Base-by-base conservation (phyloP, 37 sponge, comb jelly and placozoan genomes). In the Cladorhizidae sp. region DNA sequence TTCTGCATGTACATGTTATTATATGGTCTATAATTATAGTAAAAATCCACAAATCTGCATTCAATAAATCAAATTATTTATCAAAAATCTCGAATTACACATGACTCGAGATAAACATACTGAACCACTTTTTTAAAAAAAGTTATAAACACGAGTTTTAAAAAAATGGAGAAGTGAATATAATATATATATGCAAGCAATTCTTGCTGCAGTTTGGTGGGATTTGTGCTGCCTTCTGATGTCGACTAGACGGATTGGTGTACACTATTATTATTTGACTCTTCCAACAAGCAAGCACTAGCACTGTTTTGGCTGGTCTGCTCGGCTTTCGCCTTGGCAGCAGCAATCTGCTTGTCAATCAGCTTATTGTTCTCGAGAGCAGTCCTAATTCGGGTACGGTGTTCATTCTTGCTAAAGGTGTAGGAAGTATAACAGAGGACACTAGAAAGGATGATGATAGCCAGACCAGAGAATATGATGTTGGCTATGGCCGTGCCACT, bases 331-430 rank as follows among this genome's bases (percentile, higher is more conserved):
- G 31, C 74, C 25, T 25, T 40, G 12, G 67, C 54, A 32, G 65
- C 75, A 22, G 68, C 74, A 8, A 87, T 40, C 52, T 81, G 77
- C 43, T 70, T 36, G 29, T 80, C 77, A 28, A 81, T 80, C 40
- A 64, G 64, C 50, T 42, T 87, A 70, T 87, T 81, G 21, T 82
- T 62, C 29, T 64, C 82, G 23, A 78, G 57, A 1, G 87, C 87
- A 35, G 32, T 73, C 42, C 64, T 72, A 1, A 86, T 65, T 55
- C 87, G 21, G 26, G 32, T 40, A 0, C 26, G 28, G 3, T 70
- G 78, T 29, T 73, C 80, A 21, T 28, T 18, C 41, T 67, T 73
- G 55, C 73, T 74, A 39, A 64, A 73, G 32, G 45, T 42, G 31
- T 1, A 14, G 26, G 64, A 32, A 22, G 51, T 61, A 36, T 64